Base-by-base conservation (phyloP, 2,797 vertebrate species). In the Carcharodon carcharias region DNA sequence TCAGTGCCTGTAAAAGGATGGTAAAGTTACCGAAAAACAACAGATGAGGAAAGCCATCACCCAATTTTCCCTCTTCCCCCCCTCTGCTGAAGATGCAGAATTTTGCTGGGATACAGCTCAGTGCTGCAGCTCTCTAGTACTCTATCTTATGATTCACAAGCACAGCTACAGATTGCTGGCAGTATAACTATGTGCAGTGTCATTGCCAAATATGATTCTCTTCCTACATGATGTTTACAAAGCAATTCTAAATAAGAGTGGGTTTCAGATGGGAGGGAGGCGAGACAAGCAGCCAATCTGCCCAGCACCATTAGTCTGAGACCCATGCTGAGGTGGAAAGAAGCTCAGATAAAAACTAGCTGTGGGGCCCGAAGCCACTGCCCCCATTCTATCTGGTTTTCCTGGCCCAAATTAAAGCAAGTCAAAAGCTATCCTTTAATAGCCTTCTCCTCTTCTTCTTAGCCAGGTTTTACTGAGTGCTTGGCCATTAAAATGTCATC, bases 1-100 rank as follows among this genome's bases (percentile, higher is more conserved):
- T 96, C 97, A 98, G 96, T 7, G 98, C 98, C 98, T 98, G 96
- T 56, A 35, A 73, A 96, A 96, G 93, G 26, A 35, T 12, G 69
- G 69, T 4, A 95, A 69, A 54, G 18, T 95, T 77, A 95, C 14
- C 31, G 18, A 31, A 31, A 35, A 56, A 14, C 4, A 56, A 23
- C 31, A 77, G 6, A 50, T 50, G 45, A 7, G 6, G 80, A 23
- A 45, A 45, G 45, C 80, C 6, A 23, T 21, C 6, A 21, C 23
- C 61, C 0, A 35, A 93, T 67, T 65, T 67, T 28, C 18, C 45
- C 9, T 3, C 16, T 93, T 23, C n/a, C 18, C 18, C 5, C 40
- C 1, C 54, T 58, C 28, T 4, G 45, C 7, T 1, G 45, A 85
- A 85, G 40, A 0, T 67, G n/a, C 4, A 67, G 61, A 67, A 45